Base-by-base conservation (phyloP, 2,888 invertebrate species). In the Nomada lathburiana region DNA sequence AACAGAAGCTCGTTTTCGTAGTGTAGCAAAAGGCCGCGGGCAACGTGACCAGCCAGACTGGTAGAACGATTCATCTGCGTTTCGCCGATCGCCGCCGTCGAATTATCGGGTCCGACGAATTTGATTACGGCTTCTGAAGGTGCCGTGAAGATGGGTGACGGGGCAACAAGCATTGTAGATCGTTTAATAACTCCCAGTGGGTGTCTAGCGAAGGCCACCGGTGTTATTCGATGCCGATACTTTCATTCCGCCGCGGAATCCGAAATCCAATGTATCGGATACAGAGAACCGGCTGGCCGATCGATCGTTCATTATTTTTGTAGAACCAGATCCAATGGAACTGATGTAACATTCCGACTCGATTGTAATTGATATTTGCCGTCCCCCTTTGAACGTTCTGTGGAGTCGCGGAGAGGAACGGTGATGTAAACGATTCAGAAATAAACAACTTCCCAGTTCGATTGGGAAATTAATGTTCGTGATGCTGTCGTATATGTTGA, bases 131-230 rank as follows among this genome's bases (percentile, higher is more conserved):
- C 91, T 91, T 91, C 91, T 89, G 91, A 91, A 88, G 91, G 84
- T 91, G 91, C 90, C 88, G 90, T 71, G 86, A 88, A 89, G 89
- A 91, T 91, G 91, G 88, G 90, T 92, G 91, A 92, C 91, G 90
- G 77, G 84, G 91, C 91, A 92, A 90, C 86, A 91, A 89, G 90
- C 89, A 91, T 92, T 92, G 91, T 92, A 86, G 89, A 89, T 88
- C 91, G 91, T 91, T 92, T 91, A 91, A 91, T 92, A 92, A 92
- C 89, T 91, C 91, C 83, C 91, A 89, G 91, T 91, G 89, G 91
- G 91, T 89, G 91, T 89, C 91, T 89, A 84, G 82, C 86, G 82
- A 83, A 86, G 89, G 90, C 91, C 90, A 89, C 91, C 87, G 90
- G 91, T 90, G 88, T 91, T 88, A 87, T 88, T 91, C 90, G 85